Conservation (phyloP, 2,888 invertebrate genomes). For the Xanthostigma xanthostigma region DNA sequence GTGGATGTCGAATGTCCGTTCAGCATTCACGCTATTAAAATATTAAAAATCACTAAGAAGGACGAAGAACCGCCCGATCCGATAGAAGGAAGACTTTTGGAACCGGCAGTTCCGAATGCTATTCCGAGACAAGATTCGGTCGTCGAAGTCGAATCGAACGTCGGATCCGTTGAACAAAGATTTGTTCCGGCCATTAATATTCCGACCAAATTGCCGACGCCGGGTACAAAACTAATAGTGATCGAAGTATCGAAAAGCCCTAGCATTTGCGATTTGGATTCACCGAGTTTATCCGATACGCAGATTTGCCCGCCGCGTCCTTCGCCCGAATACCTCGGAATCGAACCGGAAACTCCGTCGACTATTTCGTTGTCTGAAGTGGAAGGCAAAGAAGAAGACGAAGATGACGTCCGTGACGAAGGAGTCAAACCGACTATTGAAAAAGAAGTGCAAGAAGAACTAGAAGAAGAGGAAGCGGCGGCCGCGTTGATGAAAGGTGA, state of each 20-base stretch:
- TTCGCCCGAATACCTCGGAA: constrained; percentile 20
- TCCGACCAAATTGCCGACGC: constrained; percentile 15
- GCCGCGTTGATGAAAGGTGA: constrained; percentile 6
- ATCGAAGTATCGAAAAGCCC: constrained; percentile 10
- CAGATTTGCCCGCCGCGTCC: constrained; percentile 37
- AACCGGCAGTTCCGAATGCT: background rate
- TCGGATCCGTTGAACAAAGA: constrained; percentile 22
- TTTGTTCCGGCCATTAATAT: constrained; percentile 13
- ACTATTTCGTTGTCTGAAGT: constrained; percentile 22
- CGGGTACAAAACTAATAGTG: constrained; percentile 13
- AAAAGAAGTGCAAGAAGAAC: constrained; percentile 2
- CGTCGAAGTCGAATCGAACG: constrained; percentile 22
- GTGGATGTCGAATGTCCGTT: background rate
- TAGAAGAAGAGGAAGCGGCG: background rate
- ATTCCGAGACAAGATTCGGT: constrained; percentile 12
- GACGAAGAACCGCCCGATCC: constrained; percentile 19
- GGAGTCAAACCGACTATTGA: background rate
- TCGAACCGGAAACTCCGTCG: constrained; percentile 13
- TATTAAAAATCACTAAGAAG: constrained; percentile 15
- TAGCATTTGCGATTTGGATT: constrained; percentile 32
- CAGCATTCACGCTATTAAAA: constrained; percentile 3
- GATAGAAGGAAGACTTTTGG: background rate
- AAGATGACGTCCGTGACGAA: constrained; percentile 5
- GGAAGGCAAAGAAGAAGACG: constrained; percentile 16
- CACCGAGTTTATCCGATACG: constrained; percentile 43